Percentiles rank a stretch among this genome's conserved stretches.
Conservation (phyloP, 2,113 vertebrate genomes). For the Gymnarchus niloticus region DNA sequence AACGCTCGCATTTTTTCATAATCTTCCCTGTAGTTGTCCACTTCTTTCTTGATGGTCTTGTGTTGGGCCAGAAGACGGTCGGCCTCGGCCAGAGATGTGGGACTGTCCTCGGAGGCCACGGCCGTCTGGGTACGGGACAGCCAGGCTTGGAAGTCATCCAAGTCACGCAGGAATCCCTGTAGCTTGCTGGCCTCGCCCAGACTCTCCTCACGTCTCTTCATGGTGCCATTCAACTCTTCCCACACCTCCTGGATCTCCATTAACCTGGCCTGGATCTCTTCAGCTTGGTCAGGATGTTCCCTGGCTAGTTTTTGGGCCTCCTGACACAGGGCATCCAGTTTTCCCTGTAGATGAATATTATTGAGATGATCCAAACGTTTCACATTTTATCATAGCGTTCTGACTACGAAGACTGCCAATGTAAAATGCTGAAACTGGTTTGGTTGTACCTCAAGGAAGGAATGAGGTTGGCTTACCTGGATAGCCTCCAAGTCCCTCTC, state of each 20-base stretch:
- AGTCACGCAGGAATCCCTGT: constrained; percentile 83
- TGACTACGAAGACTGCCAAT: background rate
- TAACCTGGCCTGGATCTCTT: constrained; percentile 62
- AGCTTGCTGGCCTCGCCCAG: constrained; percentile 84
- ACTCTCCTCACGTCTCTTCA: constrained; percentile 79
- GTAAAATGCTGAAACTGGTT: background rate
- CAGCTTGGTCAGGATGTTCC: constrained; percentile 70
- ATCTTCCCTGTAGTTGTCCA: constrained; percentile 81
- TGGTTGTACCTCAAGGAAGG: background rate
- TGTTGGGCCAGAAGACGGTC: constrained; percentile 80
- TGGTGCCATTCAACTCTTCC: constrained; percentile 77
- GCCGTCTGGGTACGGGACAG: constrained; percentile 80
- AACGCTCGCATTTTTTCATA: constrained; percentile 76
- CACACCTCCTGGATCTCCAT: constrained; percentile 73
- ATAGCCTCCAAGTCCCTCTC: constrained; percentile 90
- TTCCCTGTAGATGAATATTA: constrained; percentile 53
- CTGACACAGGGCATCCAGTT: constrained; percentile 70
- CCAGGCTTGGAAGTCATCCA: constrained; percentile 91
- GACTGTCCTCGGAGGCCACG: constrained; percentile 84
- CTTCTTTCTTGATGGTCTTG: constrained; percentile 81
- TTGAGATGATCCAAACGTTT: too few species aligned
- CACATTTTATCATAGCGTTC: background rate
- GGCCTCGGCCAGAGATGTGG: constrained; percentile 77
- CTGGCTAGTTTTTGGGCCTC: constrained; percentile 70
- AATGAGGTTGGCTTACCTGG: constrained; percentile 48